phyloP scores from a whole-genome alignment of 2,888 invertebrate genomes.

The Callyntrura guangdongensis region DNA sequence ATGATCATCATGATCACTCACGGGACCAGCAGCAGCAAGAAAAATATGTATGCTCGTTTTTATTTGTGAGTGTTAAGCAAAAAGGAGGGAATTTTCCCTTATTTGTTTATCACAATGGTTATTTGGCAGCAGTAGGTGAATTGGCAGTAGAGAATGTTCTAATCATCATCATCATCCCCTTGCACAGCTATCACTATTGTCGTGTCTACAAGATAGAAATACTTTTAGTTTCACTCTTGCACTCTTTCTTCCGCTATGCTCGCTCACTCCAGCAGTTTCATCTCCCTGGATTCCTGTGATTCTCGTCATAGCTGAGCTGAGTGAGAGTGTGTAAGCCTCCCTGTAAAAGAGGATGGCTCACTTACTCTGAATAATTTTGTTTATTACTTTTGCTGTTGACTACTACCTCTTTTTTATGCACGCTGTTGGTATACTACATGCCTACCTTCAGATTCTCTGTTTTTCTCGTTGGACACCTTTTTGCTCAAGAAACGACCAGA shows the following conservation, averaged over 20 bases:
- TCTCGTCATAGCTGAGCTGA: slow-evolving; percentile 40
- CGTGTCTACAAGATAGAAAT: slow-evolving; percentile 54
- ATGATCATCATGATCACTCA: slow-evolving; percentile 16
- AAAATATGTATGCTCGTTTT: slow-evolving; percentile 24
- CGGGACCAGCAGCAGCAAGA: background rate
- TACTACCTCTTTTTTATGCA: slow-evolving; percentile 21
- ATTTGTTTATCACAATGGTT: slow-evolving; percentile 70
- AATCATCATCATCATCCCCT: slow-evolving; percentile 24
- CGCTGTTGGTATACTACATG: background rate
- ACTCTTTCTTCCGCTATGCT: background rate
- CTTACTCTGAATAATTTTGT: slow-evolving; percentile 57
- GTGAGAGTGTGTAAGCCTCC: background rate
- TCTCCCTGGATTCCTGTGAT: slow-evolving; percentile 48
- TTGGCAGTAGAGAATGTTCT: slow-evolving; percentile 53
- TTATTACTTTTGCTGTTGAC: slow-evolving; percentile 52
- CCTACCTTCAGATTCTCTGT: background rate
- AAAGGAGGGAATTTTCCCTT: slow-evolving; percentile 68
- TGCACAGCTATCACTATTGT: background rate
- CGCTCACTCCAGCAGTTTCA: slow-evolving; percentile 20
- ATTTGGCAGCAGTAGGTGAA: slow-evolving; percentile 52
- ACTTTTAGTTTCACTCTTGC: slow-evolving; percentile 52
- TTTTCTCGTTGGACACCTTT: background rate
- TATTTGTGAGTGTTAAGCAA: slow-evolving; percentile 31
- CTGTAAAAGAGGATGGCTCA: slow-evolving; percentile 17
- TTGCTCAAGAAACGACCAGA: slow-evolving; percentile 13